Evolutionary conservation across 2,888 invertebrate species (phyloP), one percentile per base, ranked within the genome.

Genomic region (Argynnis bischoffii): DNA sequence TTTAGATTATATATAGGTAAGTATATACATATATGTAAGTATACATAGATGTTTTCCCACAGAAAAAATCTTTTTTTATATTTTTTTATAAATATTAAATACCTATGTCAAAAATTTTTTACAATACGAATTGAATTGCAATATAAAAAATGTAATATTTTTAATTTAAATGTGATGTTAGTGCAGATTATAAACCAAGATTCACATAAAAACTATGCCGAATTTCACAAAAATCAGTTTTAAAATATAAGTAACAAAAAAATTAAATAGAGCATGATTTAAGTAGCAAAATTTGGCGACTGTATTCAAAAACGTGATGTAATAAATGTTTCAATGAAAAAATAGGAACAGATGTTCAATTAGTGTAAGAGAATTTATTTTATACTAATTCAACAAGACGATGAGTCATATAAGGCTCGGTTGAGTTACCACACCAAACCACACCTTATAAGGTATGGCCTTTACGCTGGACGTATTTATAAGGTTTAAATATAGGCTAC

Each of bases 381-480:
- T 81, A 80, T 82, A 89, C 87, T 88, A 89, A 89, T 87, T 85
- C 86, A 78, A 74, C 77, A 78, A 81, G 82, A 81, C 83, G 81
- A 79, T 91, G 91, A 92, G 83, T 90, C 90, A 90, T 80, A 79
- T 80, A 83, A 83, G 87, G 85, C 84, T 79, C 78, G 83, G 82
- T 84, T 83, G 82, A 79, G 75, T 87, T 89, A 85, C 85, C 82
- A 84, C 88, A 85, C 82, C 81, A 81, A 80, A 85, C 86, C 80
- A 70, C 77, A 75, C 92, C 92, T 82, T 90, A 85, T 90, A 90
- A 74, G 91, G 92, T 75, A 76, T 78, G 90, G 88, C 90, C 91
- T 90, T 91, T 89, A 86, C 86, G 77, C 86, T 82, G 85, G 84
- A 86, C 85, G 82, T 88, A 87, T 89, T 82, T 90, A 89, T 89